phyloP scores from a whole-genome alignment of 1,140 invertebrate genomes.

The Periplaneta americana region DNA sequence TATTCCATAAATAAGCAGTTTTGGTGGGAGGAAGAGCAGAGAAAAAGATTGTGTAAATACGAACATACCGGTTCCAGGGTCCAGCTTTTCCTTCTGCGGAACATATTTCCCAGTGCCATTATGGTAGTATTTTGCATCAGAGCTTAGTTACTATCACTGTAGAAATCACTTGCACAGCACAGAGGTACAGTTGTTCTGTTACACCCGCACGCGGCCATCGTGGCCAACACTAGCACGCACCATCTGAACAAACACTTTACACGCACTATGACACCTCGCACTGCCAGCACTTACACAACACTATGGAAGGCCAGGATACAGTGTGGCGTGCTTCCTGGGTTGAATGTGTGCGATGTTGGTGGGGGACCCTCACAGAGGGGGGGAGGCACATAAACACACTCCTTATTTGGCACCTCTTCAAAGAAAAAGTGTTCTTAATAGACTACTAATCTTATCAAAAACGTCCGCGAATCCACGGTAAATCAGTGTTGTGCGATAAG shows the following conservation, averaged over 20 bases:
- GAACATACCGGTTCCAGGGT: background rate
- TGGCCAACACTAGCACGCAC: background rate
- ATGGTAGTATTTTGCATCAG: too few relatives aligned
- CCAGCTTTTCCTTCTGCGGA: constrained; percentile 1
- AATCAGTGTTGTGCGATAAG: background rate
- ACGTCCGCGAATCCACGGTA: background rate
- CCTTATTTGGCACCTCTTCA: background rate
- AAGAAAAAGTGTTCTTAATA: background rate
- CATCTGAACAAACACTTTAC: background rate
- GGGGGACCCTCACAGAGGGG: background rate
- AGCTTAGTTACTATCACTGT: too few relatives aligned
- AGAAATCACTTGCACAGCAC: too few relatives aligned
- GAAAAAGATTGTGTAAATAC: too few relatives aligned
- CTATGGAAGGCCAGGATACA: background rate
- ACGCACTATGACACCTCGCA: background rate
- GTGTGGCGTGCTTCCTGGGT: background rate
- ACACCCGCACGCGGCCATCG: too few relatives aligned
- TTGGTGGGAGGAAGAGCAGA: background rate
- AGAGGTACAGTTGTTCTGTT: too few relatives aligned
- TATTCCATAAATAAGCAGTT: too few relatives aligned
- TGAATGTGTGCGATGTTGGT: background rate
- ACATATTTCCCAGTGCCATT: background rate
- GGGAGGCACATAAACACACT: background rate
- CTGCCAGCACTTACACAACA: background rate
- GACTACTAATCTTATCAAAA: background rate